These are phyloP conservation scores for Microcaecilia unicolor DNA, from an alignment of 2,797 vertebrate species.

Conservation along the genomic window DNA sequence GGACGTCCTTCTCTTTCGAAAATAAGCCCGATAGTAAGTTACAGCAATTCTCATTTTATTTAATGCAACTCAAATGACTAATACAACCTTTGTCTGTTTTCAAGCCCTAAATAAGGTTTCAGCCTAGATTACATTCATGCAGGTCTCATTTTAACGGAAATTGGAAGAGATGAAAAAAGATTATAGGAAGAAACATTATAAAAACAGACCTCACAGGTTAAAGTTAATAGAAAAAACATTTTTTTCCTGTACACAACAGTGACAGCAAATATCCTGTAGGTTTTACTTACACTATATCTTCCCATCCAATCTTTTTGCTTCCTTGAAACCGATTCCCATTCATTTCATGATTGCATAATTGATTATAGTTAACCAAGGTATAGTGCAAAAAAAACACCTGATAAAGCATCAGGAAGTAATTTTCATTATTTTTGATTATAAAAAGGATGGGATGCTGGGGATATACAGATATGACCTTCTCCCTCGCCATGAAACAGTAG, in stretches of 20 bases:
- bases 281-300: constrained; percentile 72
- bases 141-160: constrained; percentile 77
- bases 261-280: constrained; percentile 97
- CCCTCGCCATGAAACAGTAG: background rate
- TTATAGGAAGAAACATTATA: constrained; percentile 51
- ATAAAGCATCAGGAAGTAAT: constrained; percentile 57
- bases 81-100: constrained; percentile 24
- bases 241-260: constrained; percentile 57
- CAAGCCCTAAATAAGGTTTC: constrained; percentile 43
- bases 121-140: constrained; percentile 71
- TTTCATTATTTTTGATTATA: constrained; percentile 43
- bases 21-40: constrained; percentile 19
- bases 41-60: constrained; percentile 28
- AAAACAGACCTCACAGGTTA: constrained; percentile 55
- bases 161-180: constrained; percentile 75
- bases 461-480: constrained; percentile 31
- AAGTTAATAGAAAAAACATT: constrained; percentile 53
- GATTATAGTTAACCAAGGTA: constrained; percentile 85
- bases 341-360: constrained; percentile 85
- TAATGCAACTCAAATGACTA: constrained; percentile 39
- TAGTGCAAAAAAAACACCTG: constrained; percentile 67
- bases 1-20: too few relatives aligned
- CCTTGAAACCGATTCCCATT: constrained; percentile 79
- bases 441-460: constrained; percentile 11
- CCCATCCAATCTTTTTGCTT: constrained; percentile 74